A percentile compares a stretch with the other conserved stretches of the same genome.
phyloP scores from a whole-genome alignment of 2,888 invertebrate genomes.

The Isoperla grammatica region DNA sequence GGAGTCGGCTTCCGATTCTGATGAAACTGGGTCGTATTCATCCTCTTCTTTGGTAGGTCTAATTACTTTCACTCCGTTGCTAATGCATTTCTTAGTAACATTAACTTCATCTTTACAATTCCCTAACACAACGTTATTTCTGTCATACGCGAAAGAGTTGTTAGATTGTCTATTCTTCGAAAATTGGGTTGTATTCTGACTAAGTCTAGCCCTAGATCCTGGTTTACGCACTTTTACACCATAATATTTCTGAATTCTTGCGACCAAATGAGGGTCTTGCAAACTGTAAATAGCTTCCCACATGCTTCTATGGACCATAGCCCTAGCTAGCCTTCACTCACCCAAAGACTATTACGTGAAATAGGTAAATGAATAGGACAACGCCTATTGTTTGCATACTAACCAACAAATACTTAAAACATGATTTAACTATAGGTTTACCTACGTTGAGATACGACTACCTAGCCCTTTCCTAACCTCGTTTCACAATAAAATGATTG shows the following conservation, averaged over 20 bases:
- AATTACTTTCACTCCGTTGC: slow-evolving; percentile 39
- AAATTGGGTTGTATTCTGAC: slow-evolving; percentile 38
- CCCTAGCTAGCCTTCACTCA: no score
- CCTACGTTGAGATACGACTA: no score
- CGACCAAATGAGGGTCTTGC: slow-evolving; percentile 69
- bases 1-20: slow-evolving; percentile 42
- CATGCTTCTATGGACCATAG: no score
- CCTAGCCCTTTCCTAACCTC: no score
- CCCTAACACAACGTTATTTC: background rate
- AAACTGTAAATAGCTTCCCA: no score
- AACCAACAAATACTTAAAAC: no score
- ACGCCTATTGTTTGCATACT: no score
- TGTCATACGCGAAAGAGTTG: background rate
- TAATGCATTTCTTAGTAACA: slow-evolving; percentile 43
- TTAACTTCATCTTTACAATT: slow-evolving; percentile 20
- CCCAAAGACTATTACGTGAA: no score
- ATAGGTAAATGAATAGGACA: no score
- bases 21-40: slow-evolving; percentile 44
- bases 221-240: slow-evolving; percentile 51
- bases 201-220: slow-evolving; percentile 36
- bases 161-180: slow-evolving; percentile 18
- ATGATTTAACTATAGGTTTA: no score
- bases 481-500: no score
- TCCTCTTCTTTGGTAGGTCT: slow-evolving; percentile 39
- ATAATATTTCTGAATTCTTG: slow-evolving; percentile 72